Conservation (phyloP, 2,113 vertebrate genomes). For the Oceanodroma tethys region DNA sequence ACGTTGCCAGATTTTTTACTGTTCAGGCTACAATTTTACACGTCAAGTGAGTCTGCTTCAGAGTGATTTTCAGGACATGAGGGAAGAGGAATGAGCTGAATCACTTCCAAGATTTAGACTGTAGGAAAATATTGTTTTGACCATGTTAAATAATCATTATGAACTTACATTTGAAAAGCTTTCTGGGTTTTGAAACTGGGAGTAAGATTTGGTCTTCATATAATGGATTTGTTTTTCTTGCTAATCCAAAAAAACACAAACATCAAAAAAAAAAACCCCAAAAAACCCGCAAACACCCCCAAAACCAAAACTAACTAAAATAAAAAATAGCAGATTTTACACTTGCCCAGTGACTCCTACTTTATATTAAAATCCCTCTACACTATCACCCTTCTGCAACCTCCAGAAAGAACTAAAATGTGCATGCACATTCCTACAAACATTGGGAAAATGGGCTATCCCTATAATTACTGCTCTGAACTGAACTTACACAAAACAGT, state of each 20-base stretch:
- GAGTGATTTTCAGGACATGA: neutral
- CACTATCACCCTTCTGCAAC: neutral
- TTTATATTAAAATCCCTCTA: neutral
- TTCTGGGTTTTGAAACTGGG: neutral
- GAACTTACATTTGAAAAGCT: neutral
- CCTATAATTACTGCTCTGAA: neutral
- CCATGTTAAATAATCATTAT: neutral
- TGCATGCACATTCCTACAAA: neutral
- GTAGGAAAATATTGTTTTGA: neutral
- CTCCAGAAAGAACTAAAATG: neutral
- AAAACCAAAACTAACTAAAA: neutral
- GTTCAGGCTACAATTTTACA: neutral
- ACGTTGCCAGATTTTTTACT: neutral
- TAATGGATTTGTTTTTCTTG: neutral
- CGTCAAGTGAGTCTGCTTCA: accelerated
- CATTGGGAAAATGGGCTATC: neutral
- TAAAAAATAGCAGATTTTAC: neutral
- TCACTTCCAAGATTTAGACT: neutral
- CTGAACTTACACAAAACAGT: neutral
- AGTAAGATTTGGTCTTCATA: neutral
- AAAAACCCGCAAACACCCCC: neutral
- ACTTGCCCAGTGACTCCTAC: neutral
- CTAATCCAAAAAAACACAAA: neutral
- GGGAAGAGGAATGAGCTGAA: neutral
- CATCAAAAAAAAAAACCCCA: too few species aligned